Evolutionary conservation across 2,888 invertebrate genomes (phyloP).

Genomic region (Mantis religiosa): DNA sequence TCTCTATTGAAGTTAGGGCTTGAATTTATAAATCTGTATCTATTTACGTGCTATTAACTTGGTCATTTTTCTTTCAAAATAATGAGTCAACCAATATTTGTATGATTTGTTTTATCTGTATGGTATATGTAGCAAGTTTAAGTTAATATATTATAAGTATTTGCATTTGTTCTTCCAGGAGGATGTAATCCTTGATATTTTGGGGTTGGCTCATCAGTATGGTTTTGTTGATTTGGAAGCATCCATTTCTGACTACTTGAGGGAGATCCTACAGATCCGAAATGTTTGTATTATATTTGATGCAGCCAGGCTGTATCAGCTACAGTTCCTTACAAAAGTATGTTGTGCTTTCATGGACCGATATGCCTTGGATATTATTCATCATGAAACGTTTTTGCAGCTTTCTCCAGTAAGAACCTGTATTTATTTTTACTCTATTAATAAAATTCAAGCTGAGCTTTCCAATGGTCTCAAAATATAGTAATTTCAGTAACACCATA

Average conservation of each 20-base stretch:
- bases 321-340: conserved; percentile 60
- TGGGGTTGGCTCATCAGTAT: conserved; percentile 92
- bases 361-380: conserved; percentile 79
- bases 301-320: conserved; percentile 71
- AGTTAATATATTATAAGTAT: not conserved
- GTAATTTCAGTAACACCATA: too few relatives aligned
- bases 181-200: conserved; percentile 45
- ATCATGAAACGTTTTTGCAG: conserved; percentile 77
- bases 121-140: too few relatives aligned
- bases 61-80: too few relatives aligned
- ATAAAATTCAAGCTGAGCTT: too few relatives aligned
- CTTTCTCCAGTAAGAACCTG: conserved; percentile 68
- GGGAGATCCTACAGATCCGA: conserved; percentile 77
- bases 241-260: conserved; percentile 88
- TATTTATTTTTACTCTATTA: too few relatives aligned
- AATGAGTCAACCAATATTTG: too few relatives aligned
- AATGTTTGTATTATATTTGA: conserved; percentile 96
- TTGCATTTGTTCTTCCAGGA: conserved; percentile 30
- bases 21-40: too few relatives aligned
- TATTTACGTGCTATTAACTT: too few relatives aligned
- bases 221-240: conserved; percentile 88
- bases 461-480: too few relatives aligned
- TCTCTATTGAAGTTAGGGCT: too few relatives aligned
- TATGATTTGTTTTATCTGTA: too few relatives aligned
- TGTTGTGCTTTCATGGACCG: conserved; percentile 89